phyloP scores from a whole-genome alignment of 2,113 vertebrate genomes.

The Chelonoidis abingdonii region DNA sequence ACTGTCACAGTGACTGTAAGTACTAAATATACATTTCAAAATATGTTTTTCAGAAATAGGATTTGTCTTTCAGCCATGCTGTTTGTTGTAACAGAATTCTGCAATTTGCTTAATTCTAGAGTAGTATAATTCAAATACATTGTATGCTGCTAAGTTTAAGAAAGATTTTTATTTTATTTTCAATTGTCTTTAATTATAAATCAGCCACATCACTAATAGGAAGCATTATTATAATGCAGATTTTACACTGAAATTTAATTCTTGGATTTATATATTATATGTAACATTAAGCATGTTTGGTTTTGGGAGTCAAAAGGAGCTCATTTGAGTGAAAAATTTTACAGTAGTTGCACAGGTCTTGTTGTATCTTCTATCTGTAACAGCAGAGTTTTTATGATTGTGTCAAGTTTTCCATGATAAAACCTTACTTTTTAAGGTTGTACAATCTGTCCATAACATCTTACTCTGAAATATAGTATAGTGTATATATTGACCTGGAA shows the following conservation, averaged over 20 bases:
- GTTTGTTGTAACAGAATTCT: not conserved
- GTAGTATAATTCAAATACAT: not conserved
- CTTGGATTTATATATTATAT: not conserved
- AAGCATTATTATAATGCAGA: accelerated
- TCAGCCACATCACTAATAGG: not conserved
- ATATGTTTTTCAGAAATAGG: not conserved
- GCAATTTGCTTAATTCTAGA: not conserved
- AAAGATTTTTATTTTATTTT: not conserved
- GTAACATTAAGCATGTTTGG: not conserved
- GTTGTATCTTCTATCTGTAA: not conserved
- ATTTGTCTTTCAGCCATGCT: not conserved
- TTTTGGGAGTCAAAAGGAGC: not conserved
- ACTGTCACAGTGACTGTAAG: accelerated
- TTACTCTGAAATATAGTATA: not conserved
- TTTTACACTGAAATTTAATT: not conserved
- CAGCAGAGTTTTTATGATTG: accelerated
- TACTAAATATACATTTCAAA: not conserved
- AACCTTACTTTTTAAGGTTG: not conserved
- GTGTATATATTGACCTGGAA: not conserved
- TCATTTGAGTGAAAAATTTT: accelerated
- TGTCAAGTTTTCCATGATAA: not conserved
- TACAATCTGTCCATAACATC: not conserved
- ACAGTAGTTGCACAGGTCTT: not conserved
- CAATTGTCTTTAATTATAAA: not conserved
- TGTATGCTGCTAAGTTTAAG: not conserved